Evolutionary conservation across 1,140 invertebrate species (phyloP).

Genomic region (Samia ricini): DNA sequence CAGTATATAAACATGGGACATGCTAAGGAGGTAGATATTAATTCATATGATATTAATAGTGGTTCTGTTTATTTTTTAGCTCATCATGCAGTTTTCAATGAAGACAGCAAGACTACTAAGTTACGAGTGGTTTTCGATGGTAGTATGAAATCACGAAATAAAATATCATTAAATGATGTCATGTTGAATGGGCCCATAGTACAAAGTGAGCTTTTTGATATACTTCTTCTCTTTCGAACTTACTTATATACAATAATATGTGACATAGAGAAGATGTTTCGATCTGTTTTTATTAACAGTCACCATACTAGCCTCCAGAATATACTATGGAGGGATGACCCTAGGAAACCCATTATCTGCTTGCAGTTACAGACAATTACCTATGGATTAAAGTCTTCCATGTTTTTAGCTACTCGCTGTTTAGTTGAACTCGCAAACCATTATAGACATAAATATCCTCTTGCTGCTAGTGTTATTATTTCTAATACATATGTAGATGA

Average conservation of each 20-base stretch:
- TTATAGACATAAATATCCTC: slow-evolving; percentile 15
- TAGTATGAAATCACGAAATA: slow-evolving; percentile 3
- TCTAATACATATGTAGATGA: slow-evolving; percentile 22
- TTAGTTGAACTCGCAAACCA: slow-evolving; percentile 8
- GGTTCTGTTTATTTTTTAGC: slow-evolving; percentile 2
- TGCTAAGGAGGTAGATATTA: not conserved
- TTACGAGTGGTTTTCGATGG: slow-evolving; percentile 5
- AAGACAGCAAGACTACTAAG: slow-evolving; percentile 4
- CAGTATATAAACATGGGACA: not conserved
- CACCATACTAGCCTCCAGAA: slow-evolving; percentile 28
- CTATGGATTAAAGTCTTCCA: slow-evolving; percentile 27
- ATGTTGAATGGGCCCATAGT: not conserved
- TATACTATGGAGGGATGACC: slow-evolving; percentile 30
- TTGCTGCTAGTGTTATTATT: slow-evolving; percentile 16
- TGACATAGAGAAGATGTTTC: slow-evolving; percentile 20
- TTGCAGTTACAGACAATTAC: slow-evolving; percentile 31
- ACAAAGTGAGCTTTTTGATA: slow-evolving; percentile 5
- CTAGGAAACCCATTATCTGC: slow-evolving; percentile 21
- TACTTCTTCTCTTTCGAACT: not conserved
- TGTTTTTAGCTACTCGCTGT: slow-evolving; percentile 28
- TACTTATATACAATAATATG: slow-evolving; percentile 2
- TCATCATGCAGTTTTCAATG: slow-evolving; percentile 1
- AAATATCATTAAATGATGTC: not conserved
- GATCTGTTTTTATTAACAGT: slow-evolving; percentile 20
- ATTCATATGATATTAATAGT: not conserved